Evolutionary conservation across 2,113 vertebrate genomes (phyloP).

Genomic region (Lagopus leucura): DNA sequence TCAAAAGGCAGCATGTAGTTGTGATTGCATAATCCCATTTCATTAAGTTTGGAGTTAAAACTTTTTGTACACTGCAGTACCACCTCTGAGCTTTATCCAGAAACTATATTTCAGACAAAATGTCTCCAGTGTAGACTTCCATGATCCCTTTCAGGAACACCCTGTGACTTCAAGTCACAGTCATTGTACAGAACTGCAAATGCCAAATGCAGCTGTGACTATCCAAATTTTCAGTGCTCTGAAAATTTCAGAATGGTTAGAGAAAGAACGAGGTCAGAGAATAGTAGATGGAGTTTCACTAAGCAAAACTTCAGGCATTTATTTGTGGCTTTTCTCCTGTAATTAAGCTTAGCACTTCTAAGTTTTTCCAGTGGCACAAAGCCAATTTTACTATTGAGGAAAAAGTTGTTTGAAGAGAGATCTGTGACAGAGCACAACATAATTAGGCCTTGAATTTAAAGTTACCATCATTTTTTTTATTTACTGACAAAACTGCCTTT

Average conservation of each 20-base stretch:
- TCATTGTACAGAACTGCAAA: background rate
- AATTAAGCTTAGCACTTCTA: background rate
- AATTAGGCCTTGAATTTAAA: slow-evolving; percentile 7
- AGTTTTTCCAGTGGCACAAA: background rate
- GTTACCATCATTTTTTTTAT: background rate
- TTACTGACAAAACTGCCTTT: slow-evolving; percentile 19
- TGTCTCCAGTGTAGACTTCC: background rate
- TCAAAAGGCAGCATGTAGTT: background rate
- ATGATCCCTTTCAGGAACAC: background rate
- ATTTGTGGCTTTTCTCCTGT: background rate
- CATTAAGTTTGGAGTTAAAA: slow-evolving; percentile 13
- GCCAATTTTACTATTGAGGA: background rate
- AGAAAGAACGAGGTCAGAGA: background rate
- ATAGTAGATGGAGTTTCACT: background rate
- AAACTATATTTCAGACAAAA: background rate
- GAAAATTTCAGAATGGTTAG: background rate
- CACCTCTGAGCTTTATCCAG: background rate
- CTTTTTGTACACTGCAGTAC: background rate
- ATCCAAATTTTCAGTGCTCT: background rate
- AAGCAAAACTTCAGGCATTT: background rate
- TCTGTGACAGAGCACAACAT: background rate
- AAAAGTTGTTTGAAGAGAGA: background rate
- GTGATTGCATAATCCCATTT: background rate
- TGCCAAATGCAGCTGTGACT: background rate
- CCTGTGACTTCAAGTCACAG: background rate